Conservation (phyloP, 2,797 vertebrate genomes). For the Zenarchopterus dispar region DNA sequence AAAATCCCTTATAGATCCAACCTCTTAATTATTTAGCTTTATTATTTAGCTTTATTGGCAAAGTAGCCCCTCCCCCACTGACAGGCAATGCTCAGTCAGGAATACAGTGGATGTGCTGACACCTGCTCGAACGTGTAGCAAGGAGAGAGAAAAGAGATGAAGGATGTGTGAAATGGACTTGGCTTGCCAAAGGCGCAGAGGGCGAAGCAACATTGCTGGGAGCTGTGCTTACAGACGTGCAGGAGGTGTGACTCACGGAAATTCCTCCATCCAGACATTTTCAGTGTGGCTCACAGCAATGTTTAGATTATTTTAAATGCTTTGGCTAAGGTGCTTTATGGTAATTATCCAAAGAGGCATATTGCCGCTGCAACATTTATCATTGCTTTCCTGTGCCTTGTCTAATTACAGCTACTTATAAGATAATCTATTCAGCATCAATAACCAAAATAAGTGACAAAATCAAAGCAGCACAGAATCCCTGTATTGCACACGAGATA, state of each 20-base stretch:
- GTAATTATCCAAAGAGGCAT: conserved; percentile 43
- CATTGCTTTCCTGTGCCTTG: conserved; percentile 28
- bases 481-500: not conserved
- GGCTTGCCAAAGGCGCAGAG: conserved; percentile 64
- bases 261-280: conserved; percentile 26
- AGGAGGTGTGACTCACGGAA: conserved; percentile 35
- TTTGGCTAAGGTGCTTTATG: conserved; percentile 45
- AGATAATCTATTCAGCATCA: conserved; percentile 37
- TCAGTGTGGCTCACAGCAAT: conserved; percentile 15
- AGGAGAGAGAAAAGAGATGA: conserved; percentile 27
- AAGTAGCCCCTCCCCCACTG: conserved; percentile 23
- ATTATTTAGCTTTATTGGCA: conserved; percentile 38
- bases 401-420: conserved; percentile 51
- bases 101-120: conserved; percentile 67
- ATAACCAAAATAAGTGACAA: conserved; percentile 23
- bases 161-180: conserved; percentile 43
- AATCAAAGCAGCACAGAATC: conserved; percentile 13
- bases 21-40: conserved; percentile 53
- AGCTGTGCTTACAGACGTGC: conserved; percentile 53
- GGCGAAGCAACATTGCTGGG: conserved; percentile 52
- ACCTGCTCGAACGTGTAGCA: conserved; percentile 52
- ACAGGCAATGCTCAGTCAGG: conserved; percentile 60
- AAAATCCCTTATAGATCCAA: conserved; percentile 31
- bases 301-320: conserved; percentile 30
- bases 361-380: conserved; percentile 37